These are phyloP conservation scores for Echiichthys vipera DNA, from an alignment of 2,797 vertebrate species.

Conservation along the genomic window DNA sequence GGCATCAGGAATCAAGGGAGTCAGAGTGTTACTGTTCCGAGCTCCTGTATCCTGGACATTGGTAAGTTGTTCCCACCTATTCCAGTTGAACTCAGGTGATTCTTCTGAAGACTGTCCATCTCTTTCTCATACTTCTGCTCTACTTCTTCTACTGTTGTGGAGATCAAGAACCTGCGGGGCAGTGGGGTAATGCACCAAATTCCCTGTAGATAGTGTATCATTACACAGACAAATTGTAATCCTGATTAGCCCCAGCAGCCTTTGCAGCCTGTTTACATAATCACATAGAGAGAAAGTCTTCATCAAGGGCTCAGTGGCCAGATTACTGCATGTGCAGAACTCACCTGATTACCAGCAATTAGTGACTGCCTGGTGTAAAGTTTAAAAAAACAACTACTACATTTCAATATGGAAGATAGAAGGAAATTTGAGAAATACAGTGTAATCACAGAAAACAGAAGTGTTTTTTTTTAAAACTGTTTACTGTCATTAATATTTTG, in stretches of 20 bases:
- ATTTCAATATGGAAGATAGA: neutral
- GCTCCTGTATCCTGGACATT: conserved; percentile 13
- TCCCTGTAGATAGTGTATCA: conserved; percentile 77
- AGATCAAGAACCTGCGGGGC: conserved; percentile 65
- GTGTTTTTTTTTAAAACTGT: conserved; percentile 52
- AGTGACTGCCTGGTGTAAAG: conserved; percentile 34
- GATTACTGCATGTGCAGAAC: conserved; percentile 70
- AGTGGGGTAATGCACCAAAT: conserved; percentile 68
- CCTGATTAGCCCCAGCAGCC: conserved; percentile 79
- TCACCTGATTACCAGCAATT: conserved; percentile 75
- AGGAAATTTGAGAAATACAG: neutral
- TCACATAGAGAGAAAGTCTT: conserved; percentile 78
- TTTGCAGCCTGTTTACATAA: conserved; percentile 79
- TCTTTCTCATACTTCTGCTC: conserved; percentile 18
- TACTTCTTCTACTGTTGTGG: conserved; percentile 29
- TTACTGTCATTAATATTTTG: conserved; percentile 35
- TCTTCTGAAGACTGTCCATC: conserved; percentile 22
- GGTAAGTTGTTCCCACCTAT: neutral
- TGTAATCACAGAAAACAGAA: conserved; percentile 13
- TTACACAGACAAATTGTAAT: conserved; percentile 83
- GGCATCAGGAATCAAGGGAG: conserved; percentile 8
- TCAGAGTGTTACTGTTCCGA: conserved; percentile 8
- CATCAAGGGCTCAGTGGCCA: conserved; percentile 76
- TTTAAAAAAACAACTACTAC: conserved; percentile 4
- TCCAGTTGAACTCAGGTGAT: conserved; percentile 16